Evolutionary conservation across 2,113 vertebrate species (phyloP).

Genomic region (Ailuropoda melanoleuca): DNA sequence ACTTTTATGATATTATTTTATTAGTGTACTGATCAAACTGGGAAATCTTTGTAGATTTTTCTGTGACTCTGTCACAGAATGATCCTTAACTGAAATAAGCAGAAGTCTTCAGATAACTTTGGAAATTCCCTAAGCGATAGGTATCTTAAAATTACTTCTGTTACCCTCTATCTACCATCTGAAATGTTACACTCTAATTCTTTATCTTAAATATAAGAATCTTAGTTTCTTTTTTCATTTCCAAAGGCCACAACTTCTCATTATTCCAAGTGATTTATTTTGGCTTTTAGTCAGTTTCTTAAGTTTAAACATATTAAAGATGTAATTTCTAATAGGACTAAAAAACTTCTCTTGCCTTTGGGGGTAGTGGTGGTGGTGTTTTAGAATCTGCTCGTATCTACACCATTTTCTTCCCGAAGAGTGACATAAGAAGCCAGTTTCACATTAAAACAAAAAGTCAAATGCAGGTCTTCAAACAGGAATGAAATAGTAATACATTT

Average conservation of each 20-base stretch:
- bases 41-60: conserved; percentile 67
- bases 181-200: conserved; percentile 60
- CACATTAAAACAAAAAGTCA: conserved; percentile 29
- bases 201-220: conserved; percentile 70
- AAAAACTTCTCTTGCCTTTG: conserved; percentile 35
- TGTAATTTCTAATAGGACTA: conserved; percentile 48
- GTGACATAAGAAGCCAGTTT: conserved; percentile 36
- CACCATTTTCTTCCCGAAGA: conserved; percentile 32
- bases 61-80: conserved; percentile 72
- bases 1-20: conserved; percentile 34
- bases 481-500: conserved; percentile 45
- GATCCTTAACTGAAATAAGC: conserved; percentile 55
- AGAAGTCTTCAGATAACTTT: conserved; percentile 51
- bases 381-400: background rate
- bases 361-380: background rate
- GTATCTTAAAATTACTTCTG: conserved; percentile 47
- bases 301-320: background rate
- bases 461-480: conserved; percentile 8
- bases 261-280: conserved; percentile 53
- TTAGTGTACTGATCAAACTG: conserved; percentile 61
- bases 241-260: background rate
- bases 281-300: conserved; percentile 39
- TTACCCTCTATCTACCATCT: conserved; percentile 26
- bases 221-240: conserved; percentile 62
- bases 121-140: conserved; percentile 52